A percentile compares a stretch with the other conserved stretches of the same genome.
phyloP scores from a whole-genome alignment of 2,888 invertebrate species.

The Macrophya annulata region DNA sequence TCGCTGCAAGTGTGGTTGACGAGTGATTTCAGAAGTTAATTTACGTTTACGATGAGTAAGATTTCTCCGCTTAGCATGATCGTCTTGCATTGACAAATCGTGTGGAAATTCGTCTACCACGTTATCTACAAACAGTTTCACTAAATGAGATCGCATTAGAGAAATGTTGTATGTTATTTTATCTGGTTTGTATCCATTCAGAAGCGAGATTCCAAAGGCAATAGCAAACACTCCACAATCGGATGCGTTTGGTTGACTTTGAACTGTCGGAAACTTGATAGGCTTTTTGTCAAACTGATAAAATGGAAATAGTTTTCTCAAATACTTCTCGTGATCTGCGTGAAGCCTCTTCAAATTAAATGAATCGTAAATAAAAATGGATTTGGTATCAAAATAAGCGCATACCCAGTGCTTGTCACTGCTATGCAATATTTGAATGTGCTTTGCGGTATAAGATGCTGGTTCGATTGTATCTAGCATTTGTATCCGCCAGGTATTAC shows the following conservation, averaged over 20 bases:
- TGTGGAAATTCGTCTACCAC: constrained; percentile 54
- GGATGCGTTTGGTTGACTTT: constrained; percentile 10
- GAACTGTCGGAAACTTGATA: constrained; percentile 33
- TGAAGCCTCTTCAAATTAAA: constrained; percentile 41
- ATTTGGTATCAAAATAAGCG: constrained; percentile 55
- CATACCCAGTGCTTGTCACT: constrained; percentile 56
- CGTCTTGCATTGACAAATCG: background rate
- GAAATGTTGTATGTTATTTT: constrained; percentile 26
- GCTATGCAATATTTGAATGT: constrained; percentile 61
- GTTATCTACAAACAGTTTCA: constrained; percentile 45
- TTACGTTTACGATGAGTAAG: background rate
- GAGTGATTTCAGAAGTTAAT: background rate
- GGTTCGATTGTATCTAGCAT: constrained; percentile 55
- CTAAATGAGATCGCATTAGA: constrained; percentile 56
- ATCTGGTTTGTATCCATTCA: constrained; percentile 17
- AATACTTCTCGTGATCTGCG: constrained; percentile 53
- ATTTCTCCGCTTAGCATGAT: background rate
- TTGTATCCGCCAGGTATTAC: constrained; percentile 46
- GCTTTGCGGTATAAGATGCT: constrained; percentile 52
- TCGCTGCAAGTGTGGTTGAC: no score
- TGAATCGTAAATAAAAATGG: constrained; percentile 59
- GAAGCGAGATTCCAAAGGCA: constrained; percentile 44
- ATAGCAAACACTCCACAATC: constrained; percentile 55
- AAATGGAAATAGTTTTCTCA: constrained; percentile 57
- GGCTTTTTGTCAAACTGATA: constrained; percentile 29